Evolutionary conservation across 2,888 invertebrate species (phyloP).

Genomic region (Drosophila merina): DNA sequence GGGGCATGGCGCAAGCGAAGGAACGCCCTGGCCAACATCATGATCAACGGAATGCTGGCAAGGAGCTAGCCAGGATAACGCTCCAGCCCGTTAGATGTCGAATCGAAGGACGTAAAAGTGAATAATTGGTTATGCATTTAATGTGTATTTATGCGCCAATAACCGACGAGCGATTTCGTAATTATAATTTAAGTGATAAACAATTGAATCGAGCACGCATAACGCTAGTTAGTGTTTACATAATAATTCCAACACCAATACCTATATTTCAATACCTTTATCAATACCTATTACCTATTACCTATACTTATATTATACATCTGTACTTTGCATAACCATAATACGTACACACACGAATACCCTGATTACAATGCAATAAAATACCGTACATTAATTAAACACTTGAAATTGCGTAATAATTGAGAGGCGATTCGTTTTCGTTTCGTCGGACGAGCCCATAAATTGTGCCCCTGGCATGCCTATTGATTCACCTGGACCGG

Average conservation of each 20-base stretch:
- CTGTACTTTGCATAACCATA: constrained; percentile 32
- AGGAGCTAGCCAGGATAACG: constrained; percentile 57
- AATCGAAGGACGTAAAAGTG: constrained; percentile 15
- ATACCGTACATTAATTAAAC: constrained; percentile 55
- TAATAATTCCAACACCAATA: constrained; percentile 31
- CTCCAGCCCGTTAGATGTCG: constrained; percentile 2
- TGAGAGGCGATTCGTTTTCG: constrained; percentile 32
- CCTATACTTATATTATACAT: constrained; percentile 32
- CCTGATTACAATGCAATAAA: constrained; percentile 49
- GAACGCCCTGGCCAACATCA: constrained; percentile 97
- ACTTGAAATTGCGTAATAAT: constrained; percentile 59
- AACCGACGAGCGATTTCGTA: constrained; percentile 62
- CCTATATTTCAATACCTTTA: constrained; percentile 8
- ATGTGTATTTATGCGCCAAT: constrained; percentile 60
- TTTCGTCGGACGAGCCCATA: constrained; percentile 12
- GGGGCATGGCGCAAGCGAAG: constrained; percentile 96
- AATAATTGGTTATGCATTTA: constrained; percentile 63
- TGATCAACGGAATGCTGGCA: constrained; percentile 94
- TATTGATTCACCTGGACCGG: constrained; percentile 20
- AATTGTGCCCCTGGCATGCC: constrained; percentile 24
- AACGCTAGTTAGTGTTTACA: constrained; percentile 64
- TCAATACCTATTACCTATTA: constrained; percentile 27
- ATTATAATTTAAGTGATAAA: constrained; percentile 72
- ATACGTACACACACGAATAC: constrained; percentile 40
- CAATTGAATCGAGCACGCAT: constrained; percentile 54